Base-by-base conservation (phyloP, 1,140 invertebrate species). In the Drosophila burlai region DNA sequence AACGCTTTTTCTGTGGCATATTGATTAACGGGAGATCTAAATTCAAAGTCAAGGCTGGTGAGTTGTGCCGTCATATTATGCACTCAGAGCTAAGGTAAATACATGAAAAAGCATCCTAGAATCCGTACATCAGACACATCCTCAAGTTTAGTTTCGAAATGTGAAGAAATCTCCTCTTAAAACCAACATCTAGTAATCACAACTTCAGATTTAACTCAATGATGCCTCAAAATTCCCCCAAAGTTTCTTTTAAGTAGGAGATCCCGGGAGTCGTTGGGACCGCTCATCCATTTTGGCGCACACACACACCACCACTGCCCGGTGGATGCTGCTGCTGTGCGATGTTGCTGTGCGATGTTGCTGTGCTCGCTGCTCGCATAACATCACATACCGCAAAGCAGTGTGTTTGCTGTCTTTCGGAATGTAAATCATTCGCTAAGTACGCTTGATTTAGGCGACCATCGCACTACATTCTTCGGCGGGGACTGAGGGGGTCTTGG, bases 371-470 rank as follows among this genome's bases (percentile, higher is more conserved):
- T 91, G 72, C 79, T 91, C 87, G 85, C 91, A 92, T 92, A 92
- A 90, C 87, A 92, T 92, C 84, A 92, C 91, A 92, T 92, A 91
- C 91, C 74, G 71, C 80, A 86, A 86, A 91, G 83, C 91, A 91
- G 91, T 91, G 91, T 92, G 85, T 92, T 92, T 92, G 91, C 91
- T 92, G 91, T 92, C 87, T 92, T 90, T 90, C 81, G 91, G 91
- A 92, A 92, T 92, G 91, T 92, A 92, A 92, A 92, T 92, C 91
- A 92, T 92, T 91, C 81, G 91, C 89, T 92, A 92, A 92, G 87
- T 92, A 92, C 91, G 87, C 91, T 91, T 92, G 91, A 92, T 92
- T 92, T 92, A 92, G 91, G 87, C 91, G 91, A 90, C 87, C 91
- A 86, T 82, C 86, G 81, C 85, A 90, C 85, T 91, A 90, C 85